Conservation (phyloP, 2,888 invertebrate species). For the Amblyjoppa fuscipennis region DNA sequence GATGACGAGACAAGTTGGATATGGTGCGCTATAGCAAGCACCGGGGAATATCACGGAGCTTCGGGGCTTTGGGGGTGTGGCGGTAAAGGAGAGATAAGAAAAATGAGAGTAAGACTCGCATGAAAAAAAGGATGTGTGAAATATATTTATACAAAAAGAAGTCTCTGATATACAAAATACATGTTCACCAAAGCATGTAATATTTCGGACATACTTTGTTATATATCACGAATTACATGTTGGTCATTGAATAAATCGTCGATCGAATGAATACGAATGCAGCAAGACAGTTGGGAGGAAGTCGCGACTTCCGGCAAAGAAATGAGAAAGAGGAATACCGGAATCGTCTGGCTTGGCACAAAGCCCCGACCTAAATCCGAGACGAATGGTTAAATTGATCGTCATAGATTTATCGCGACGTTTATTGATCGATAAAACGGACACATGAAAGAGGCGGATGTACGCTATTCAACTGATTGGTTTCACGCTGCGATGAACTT, state of each 20-base stretch:
- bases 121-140: neutral
- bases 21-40: conserved; percentile 8
- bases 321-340: neutral
- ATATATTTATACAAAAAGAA: neutral
- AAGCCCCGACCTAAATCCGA: conserved; percentile 15
- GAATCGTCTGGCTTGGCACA: neutral
- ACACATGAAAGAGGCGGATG: neutral
- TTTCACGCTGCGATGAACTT: conserved; percentile 24
- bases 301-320: conserved; percentile 11
- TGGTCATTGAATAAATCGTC: conserved; percentile 27
- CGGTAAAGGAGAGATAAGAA: neutral
- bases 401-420: conserved; percentile 37
- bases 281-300: neutral
- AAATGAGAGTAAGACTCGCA: neutral
- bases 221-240: neutral
- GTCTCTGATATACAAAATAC: too few species aligned
- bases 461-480: conserved; percentile 32
- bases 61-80: neutral
- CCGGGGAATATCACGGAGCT: neutral
- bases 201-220: neutral
- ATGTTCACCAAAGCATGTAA: too few species aligned
- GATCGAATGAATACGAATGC: conserved; percentile 8
- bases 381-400: conserved; percentile 31
- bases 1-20: conserved; percentile 60
- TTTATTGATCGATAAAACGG: conserved; percentile 39